Conservation (phyloP, 2,113 vertebrate genomes). For the Grammomys dolichurus region DNA sequence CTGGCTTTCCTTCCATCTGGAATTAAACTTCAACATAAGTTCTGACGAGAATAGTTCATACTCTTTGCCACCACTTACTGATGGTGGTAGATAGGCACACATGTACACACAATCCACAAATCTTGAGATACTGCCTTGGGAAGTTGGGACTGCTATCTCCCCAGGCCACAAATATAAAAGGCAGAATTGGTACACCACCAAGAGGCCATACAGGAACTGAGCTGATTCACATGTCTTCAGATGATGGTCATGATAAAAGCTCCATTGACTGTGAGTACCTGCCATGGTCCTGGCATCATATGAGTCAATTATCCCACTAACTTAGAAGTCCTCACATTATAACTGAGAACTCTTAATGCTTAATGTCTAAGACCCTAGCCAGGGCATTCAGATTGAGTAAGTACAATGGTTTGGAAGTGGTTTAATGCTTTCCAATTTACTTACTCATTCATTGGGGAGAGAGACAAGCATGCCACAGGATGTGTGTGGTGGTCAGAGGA, state of each 20-base stretch:
- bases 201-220: not conserved
- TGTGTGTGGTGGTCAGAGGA: not conserved
- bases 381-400: rapidly evolving
- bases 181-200: not conserved
- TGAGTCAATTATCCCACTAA: not conserved
- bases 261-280: rapidly evolving
- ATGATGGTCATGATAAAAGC: rapidly evolving
- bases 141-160: not conserved
- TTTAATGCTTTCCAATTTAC: not conserved
- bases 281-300: rapidly evolving
- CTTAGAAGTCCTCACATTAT: not conserved
- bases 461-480: too few species aligned
- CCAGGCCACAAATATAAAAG: not conserved
- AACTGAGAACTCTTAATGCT: not conserved
- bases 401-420: not conserved
- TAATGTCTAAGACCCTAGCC: not conserved
- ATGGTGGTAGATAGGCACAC: not conserved
- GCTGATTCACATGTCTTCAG: not conserved
- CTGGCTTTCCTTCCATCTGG: not conserved
- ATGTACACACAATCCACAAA: not conserved
- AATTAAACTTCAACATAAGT: not conserved
- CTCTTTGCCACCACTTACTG: not conserved
- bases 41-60: not conserved
- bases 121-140: not conserved
- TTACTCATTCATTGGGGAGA: not conserved